Base-by-base conservation (phyloP, 1,140 invertebrate genomes). In the Chelonus insularis region DNA sequence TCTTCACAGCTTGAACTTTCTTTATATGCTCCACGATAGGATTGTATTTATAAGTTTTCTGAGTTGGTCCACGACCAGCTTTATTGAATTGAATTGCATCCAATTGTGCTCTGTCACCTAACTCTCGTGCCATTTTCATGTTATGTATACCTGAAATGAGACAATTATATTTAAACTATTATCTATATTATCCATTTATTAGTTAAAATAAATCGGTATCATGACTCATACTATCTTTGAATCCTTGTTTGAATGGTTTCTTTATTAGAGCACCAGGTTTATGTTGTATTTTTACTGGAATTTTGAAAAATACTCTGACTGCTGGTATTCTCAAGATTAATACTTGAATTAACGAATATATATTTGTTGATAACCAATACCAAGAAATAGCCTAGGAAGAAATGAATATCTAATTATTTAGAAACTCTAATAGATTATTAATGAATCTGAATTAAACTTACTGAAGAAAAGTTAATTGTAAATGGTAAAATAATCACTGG, bases 311-410 rank as follows among this genome's bases (percentile, higher is more conserved):
- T 16, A 85, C 79, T 69, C 91, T 81, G 1, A 98, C 86, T 37
- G 75, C 72, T 9, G 92, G 88, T 57, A 94, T 85, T 77, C 86
- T 90, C 7, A 99, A 79, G 47, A 97, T 36, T 8, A 84, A 83
- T 14, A 92, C 91, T 88, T 97, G 95, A 0, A 83, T 45, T 4
- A 99, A 70, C 0, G 96, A 96, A 59, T 97, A 87, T n/a, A 91
- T 83, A 76, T 99, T 99, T 56, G 88, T 91, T 21, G 90, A 88
- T 25, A 86, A 83, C 96, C 96, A 99, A 74, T 99, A 98, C 36
- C 89, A 88, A 18, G 95, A 81, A 70, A 98, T 88, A 11, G 91
- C 94, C 88, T 89, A 67, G n/a, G 78, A 76, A 64, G 23, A 41
- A 60, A 66, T 60, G 63, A 66, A 64, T 25, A 59, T 50, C 51